These are phyloP conservation scores for Eupelmus urozonus DNA, from an alignment of 2,888 invertebrate species.

Conservation along the genomic window DNA sequence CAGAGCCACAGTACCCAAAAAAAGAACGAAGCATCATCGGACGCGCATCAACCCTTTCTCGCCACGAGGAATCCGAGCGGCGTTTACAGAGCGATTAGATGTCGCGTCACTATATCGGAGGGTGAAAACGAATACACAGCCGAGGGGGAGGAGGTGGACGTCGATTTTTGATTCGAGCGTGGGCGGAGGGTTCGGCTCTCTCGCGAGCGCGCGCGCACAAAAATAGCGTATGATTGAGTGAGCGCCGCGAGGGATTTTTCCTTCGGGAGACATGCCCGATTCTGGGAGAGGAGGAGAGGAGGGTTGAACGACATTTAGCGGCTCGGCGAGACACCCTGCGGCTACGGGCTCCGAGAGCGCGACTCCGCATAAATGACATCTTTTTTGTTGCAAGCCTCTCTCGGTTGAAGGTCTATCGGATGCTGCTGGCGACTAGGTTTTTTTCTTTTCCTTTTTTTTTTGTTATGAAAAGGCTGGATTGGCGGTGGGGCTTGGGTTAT, in stretches of 20 bases:
- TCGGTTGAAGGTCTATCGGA: background rate
- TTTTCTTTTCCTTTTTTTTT: background rate
- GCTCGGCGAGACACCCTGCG: constrained; percentile 61
- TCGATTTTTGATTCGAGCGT: constrained; percentile 42
- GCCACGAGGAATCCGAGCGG: constrained; percentile 61
- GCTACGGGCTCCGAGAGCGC: constrained; percentile 53
- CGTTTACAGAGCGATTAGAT: constrained; percentile 68
- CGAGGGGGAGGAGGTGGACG: background rate
- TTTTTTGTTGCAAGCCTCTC: constrained; percentile 12
- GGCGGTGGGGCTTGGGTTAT: too few relatives aligned
- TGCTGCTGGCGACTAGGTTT: background rate
- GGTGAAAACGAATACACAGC: background rate
- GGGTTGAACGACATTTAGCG: constrained; percentile 67
- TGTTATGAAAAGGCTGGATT: too few relatives aligned
- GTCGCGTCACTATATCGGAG: constrained; percentile 63
- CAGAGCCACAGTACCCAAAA: background rate
- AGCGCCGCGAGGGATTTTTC: constrained; percentile 73
- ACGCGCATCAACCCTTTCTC: constrained; percentile 50
- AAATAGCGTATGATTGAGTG: constrained; percentile 76
- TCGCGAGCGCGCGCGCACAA: constrained; percentile 68
- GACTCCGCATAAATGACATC: constrained; percentile 59
- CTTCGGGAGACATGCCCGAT: constrained; percentile 60
- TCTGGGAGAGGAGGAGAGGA: constrained; percentile 43
- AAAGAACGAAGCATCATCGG: background rate
- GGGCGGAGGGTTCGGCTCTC: constrained; percentile 50